phyloP scores from a whole-genome alignment of 2,888 invertebrate species.

The Xylota sylvarum region DNA sequence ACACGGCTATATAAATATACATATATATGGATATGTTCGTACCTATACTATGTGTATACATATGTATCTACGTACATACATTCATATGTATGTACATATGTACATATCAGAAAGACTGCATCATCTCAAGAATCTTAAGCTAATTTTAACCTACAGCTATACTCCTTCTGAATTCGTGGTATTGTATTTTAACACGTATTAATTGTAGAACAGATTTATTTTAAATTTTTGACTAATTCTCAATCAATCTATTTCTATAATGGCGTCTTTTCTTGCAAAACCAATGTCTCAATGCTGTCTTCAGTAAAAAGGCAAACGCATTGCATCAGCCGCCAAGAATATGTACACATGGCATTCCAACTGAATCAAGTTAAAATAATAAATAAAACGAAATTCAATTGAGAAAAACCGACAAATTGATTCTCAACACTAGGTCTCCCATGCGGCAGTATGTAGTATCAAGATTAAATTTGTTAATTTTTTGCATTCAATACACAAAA shows the following conservation, averaged over 20 bases:
- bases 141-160: neutral
- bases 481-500: neutral
- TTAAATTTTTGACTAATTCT: slow-evolving; percentile 29
- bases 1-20: too few species aligned
- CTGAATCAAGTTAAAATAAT: neutral
- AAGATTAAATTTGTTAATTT: neutral
- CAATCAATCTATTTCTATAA: slow-evolving; percentile 40
- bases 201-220: slow-evolving; percentile 28
- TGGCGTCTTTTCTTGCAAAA: slow-evolving; percentile 30
- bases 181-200: neutral
- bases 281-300: slow-evolving; percentile 9
- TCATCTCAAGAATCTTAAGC: neutral
- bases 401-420: neutral
- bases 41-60: neutral
- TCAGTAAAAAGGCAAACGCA: slow-evolving; percentile 38
- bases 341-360: neutral
- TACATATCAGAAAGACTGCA: neutral
- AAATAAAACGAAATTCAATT: neutral
- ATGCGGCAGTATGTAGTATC: slow-evolving; percentile 21
- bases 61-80: too few species aligned
- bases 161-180: neutral
- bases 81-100: neutral
- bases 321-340: slow-evolving; percentile 58
- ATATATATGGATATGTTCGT: too few species aligned
- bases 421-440: slow-evolving; percentile 13